Percentiles rank a stretch among this genome's conserved stretches.
These are phyloP conservation scores for Seriola dumerili DNA, from an alignment of 2,113 vertebrate species.

Conservation along the genomic window DNA sequence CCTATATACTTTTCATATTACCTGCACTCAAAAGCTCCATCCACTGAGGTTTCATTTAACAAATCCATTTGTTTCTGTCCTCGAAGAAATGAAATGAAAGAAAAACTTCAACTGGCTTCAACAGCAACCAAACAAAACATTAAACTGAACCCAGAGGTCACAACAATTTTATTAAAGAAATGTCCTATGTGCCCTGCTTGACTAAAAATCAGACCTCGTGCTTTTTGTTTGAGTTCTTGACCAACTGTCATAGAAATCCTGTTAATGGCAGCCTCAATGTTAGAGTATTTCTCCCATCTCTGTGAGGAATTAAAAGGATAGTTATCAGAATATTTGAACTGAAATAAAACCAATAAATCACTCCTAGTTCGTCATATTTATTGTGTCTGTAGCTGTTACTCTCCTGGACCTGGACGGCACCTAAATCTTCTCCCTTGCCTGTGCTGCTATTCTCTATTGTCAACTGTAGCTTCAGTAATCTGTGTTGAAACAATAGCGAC, in stretches of 20 bases:
- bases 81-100: neutral
- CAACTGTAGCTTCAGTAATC: slow-evolving; percentile 45
- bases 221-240: neutral
- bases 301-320: neutral
- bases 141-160: neutral
- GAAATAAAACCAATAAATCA: neutral
- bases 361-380: neutral
- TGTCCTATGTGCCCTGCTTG: neutral
- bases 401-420: neutral
- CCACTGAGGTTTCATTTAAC: neutral
- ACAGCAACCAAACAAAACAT: neutral
- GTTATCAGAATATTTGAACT: neutral
- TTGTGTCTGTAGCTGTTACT: slow-evolving; percentile 2
- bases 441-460: slow-evolving; percentile 45
- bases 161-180: neutral
- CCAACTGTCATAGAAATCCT: neutral
- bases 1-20: neutral
- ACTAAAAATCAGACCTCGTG: neutral
- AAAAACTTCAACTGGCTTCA: neutral
- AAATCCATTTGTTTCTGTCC: neutral
- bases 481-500: slow-evolving; percentile 49
- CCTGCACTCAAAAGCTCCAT: neutral
- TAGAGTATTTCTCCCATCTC: neutral
- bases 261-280: neutral
- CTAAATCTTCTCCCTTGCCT: slow-evolving; percentile 32